A percentile compares a stretch with the other conserved stretches of the same genome.
These are phyloP conservation scores for Leontopithecus rosalia DNA, from an alignment of 2,797 vertebrate species.

Conservation along the genomic window DNA sequence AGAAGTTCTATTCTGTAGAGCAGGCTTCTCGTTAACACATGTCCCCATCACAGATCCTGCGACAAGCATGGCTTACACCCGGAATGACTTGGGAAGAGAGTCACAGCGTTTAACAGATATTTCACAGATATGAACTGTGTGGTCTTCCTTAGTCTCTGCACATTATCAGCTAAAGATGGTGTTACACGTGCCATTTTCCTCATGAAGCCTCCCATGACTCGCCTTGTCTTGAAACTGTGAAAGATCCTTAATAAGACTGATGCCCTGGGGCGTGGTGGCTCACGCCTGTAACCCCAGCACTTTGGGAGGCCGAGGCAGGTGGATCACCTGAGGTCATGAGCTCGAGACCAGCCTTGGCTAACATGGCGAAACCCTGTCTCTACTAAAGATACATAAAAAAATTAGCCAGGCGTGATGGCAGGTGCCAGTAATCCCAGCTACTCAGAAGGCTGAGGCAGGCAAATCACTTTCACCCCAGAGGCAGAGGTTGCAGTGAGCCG, in stretches of 20 bases:
- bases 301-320: no score
- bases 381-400: no score
- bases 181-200: background rate
- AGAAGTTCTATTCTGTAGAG: background rate
- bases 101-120: background rate
- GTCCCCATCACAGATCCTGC: accelerated
- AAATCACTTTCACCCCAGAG: no score
- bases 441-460: accelerated
- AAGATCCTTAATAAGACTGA: background rate
- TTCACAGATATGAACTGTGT: accelerated
- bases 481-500: no score
- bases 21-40: background rate
- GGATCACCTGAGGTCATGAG: no score
- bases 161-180: background rate
- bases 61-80: background rate
- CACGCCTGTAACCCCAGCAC: no score
- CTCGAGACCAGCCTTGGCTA: no score
- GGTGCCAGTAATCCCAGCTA: no score
- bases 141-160: background rate
- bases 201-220: background rate
- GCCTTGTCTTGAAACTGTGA: background rate
- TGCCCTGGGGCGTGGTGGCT: no score
- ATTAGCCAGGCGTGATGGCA: no score
- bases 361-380: no score
- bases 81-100: background rate